phyloP scores from a whole-genome alignment of 1,140 invertebrate species.

The Gonatopus flavifemur region DNA sequence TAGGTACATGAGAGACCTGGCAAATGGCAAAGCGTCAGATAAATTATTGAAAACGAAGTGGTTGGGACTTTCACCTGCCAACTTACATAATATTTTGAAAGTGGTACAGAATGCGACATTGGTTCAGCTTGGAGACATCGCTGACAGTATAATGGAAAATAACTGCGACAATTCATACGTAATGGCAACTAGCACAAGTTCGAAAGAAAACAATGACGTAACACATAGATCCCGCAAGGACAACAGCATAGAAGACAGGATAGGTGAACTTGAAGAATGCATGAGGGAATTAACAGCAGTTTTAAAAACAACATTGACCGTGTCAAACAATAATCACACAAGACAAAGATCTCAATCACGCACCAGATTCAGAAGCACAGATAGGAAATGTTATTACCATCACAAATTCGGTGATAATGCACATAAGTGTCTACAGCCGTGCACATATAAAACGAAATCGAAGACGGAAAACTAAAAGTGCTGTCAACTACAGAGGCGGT shows the following conservation, averaged over 20 bases:
- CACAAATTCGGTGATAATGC: constrained; percentile 2
- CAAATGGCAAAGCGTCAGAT: constrained; percentile 1
- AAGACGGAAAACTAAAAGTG: constrained; percentile 2
- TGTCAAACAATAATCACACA: neutral
- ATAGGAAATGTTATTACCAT: constrained; percentile 1
- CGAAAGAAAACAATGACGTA: neutral
- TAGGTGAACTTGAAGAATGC: neutral
- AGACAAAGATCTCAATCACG: neutral
- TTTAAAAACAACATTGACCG: too few species aligned
- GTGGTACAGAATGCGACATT: neutral
- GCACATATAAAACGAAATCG: neutral
- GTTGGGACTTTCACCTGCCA: constrained; percentile 14
- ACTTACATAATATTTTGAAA: constrained; percentile 13
- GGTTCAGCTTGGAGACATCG: neutral
- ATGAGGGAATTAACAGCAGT: neutral
- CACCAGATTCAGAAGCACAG: neutral
- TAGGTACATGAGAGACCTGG: constrained; percentile 21
- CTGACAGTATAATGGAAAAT: neutral
- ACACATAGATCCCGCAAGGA: neutral
- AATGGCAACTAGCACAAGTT: neutral
- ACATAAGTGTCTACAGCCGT: neutral
- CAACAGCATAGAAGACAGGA: neutral
- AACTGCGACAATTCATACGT: neutral
- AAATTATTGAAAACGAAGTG: constrained; percentile 18
- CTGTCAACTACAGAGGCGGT: neutral